Evolutionary conservation across 30 jellyfish, hydroid and myxozoan species (phyloP), one percentile per base, ranked within the genome.

Genomic region (Calvadosia cruxmelitensis): DNA sequence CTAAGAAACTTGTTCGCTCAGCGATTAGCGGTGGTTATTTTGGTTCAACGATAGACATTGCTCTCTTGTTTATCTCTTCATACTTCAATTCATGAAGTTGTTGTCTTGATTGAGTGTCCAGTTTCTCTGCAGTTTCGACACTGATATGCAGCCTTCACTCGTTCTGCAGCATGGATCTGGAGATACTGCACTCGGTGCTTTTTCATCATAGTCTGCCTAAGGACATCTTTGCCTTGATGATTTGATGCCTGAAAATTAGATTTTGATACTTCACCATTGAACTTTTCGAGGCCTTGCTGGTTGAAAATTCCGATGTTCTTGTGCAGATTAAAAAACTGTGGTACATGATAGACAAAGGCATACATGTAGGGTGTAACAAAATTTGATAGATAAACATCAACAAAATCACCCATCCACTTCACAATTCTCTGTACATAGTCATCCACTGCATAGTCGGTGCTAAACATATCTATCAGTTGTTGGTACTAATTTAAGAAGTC

Each of bases 101-200:
- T n/a, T 31, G 10, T 75, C 78, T 3, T 34, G 23, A 64, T 32
- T 10, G 72, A 36, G 35, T 75, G 86, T 24, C 86, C 64, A n/a
- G n/a, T 20, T 34, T 34, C 42, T 34, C 27, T 16, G 29, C 86
- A 75, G 72, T 64, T 75, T 5, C 86, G 31, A 65, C 86, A 75
- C 23, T 23, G 16, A 33, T 66, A 63, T 27, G 53, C 32, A 15
- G 29, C 50, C 34, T 32, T 75, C 3, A 35, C 68, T 20, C 86
- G 20, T 49, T 75, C 71, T 3, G 65, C 70, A 26, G 72, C 86
- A 33, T 12, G 24, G 20, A 72, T 78, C 49, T 75, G 70, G 35
- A 75, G 74, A 27, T 24, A 48, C 31, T 49, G 63, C 57, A 64
- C 52, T n/a, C 86, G 34, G 71, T 75, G 29, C 30, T 66, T 49